phyloP scores from a whole-genome alignment of 37 sponge, comb jelly and placozoan species.

The Halichondria panicea region DNA sequence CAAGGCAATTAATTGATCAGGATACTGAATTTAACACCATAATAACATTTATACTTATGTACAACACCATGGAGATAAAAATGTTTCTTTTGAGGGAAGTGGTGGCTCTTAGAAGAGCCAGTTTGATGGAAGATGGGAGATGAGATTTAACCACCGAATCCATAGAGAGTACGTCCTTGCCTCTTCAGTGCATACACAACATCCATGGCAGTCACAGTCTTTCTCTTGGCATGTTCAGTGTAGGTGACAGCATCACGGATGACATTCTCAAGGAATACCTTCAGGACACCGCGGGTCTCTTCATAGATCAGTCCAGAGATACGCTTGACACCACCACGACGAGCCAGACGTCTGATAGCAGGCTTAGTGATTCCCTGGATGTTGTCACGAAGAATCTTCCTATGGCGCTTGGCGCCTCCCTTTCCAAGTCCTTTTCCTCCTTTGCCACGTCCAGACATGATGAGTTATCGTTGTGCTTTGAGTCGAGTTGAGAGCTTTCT shows the following conservation, averaged over 20 bases:
- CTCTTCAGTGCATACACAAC: slow-evolving; percentile 98
- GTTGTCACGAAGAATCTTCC: slow-evolving; percentile 98
- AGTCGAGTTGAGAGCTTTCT: no score
- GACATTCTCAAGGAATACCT: slow-evolving; percentile 96
- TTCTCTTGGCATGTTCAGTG: slow-evolving; percentile 99
- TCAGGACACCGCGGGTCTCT: slow-evolving; percentile 97
- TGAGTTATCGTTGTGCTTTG: background rate
- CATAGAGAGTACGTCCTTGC: slow-evolving; percentile 97
- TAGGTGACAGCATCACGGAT: slow-evolving; percentile 99
- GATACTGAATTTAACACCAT: background rate
- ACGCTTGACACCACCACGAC: slow-evolving; percentile 97
- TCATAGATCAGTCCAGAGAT: slow-evolving; percentile 97
- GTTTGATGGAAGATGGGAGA: background rate
- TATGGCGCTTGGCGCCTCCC: slow-evolving; percentile 98
- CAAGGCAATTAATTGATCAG: no score
- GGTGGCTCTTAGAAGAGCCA: slow-evolving; percentile 48
- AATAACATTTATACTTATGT: background rate
- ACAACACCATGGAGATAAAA: background rate
- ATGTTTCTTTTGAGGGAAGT: background rate
- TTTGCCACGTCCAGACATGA: slow-evolving; percentile 97
- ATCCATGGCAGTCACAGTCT: slow-evolving; percentile 99
- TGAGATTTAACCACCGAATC: slow-evolving; percentile 89
- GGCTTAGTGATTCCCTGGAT: slow-evolving; percentile 99
- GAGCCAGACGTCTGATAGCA: slow-evolving; percentile 96
- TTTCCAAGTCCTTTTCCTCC: slow-evolving; percentile 98